Percentiles rank a stretch among this genome's conserved stretches.
phyloP scores from a whole-genome alignment of 1,140 invertebrate species.

The Pachyrhynchus sulphureomaculatus region DNA sequence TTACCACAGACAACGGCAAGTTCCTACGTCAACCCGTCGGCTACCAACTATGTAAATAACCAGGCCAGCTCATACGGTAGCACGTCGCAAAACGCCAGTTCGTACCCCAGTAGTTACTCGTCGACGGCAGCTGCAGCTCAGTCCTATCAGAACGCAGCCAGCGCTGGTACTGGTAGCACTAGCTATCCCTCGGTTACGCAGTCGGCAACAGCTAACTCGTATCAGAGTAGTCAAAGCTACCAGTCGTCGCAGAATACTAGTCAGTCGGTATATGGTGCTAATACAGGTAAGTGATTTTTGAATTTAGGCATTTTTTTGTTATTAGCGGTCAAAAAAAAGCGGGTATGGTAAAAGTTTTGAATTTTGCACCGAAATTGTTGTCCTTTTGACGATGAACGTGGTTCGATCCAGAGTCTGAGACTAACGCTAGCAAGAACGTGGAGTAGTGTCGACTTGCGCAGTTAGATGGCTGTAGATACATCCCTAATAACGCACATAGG shows the following conservation, averaged over 20 bases:
- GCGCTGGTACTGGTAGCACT: conserved; percentile 24
- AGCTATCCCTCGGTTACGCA: conserved; percentile 46
- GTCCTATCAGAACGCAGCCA: conserved; percentile 40
- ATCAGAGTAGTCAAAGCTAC: conserved; percentile 40
- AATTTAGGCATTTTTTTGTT: too few relatives aligned
- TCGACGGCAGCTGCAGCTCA: conserved; percentile 27
- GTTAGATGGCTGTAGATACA: too few relatives aligned
- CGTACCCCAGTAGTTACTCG: conserved; percentile 39
- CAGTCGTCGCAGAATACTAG: conserved; percentile 27
- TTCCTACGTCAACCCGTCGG: conserved; percentile 43
- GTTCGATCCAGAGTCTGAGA: too few relatives aligned
- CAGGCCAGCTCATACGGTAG: conserved; percentile 32
- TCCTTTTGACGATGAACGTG: too few relatives aligned
- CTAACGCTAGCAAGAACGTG: too few relatives aligned
- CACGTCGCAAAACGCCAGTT: conserved; percentile 29
- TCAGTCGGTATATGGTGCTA: conserved; percentile 49
- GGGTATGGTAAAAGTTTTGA: too few relatives aligned
- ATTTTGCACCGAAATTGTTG: too few relatives aligned
- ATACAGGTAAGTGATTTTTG: conserved; percentile 36
- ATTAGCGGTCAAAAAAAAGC: too few relatives aligned
- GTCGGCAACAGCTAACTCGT: conserved; percentile 32
- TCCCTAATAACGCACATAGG: too few relatives aligned
- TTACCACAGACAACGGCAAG: conserved; percentile 43
- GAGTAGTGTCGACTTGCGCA: too few relatives aligned
- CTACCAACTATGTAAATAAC: conserved; percentile 44